phyloP scores from a whole-genome alignment of 2,113 vertebrate genomes.

The Pseudonaja textilis region DNA sequence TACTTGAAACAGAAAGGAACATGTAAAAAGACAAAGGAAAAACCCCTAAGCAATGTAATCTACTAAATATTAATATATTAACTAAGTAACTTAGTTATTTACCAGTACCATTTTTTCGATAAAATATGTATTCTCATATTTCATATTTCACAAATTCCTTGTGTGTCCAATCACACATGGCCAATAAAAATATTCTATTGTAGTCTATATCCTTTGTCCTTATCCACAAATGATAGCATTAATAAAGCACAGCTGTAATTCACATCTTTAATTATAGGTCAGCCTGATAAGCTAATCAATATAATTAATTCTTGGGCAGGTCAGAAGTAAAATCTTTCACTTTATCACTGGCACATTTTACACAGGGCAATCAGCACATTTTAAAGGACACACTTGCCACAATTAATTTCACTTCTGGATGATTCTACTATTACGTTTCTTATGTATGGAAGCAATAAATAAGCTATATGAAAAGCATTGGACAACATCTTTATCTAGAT shows the following conservation, averaged over 20 bases:
- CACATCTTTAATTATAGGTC: not conserved
- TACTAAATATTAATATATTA: not conserved
- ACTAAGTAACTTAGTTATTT: not conserved
- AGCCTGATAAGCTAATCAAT: not conserved
- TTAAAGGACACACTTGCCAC: not conserved
- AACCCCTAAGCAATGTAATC: not conserved
- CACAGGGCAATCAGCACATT: not conserved
- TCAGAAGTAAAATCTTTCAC: not conserved
- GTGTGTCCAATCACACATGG: not conserved
- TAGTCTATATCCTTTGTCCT: not conserved
- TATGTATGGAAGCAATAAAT: not conserved
- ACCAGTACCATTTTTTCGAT: not conserved
- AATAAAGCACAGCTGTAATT: not conserved
- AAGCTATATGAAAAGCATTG: not conserved
- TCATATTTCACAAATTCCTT: not conserved
- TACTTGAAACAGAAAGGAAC: not conserved
- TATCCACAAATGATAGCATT: not conserved
- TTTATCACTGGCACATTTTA: not conserved
- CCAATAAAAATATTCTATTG: not conserved
- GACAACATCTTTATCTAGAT: not conserved
- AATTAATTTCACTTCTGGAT: slow-evolving; percentile 15
- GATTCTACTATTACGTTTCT: not conserved
- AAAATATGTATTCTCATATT: not conserved
- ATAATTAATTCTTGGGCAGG: not conserved
- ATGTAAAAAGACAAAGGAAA: not conserved